These are phyloP conservation scores for Thumatha senex DNA, from an alignment of 2,888 invertebrate genomes.

Conservation along the genomic window DNA sequence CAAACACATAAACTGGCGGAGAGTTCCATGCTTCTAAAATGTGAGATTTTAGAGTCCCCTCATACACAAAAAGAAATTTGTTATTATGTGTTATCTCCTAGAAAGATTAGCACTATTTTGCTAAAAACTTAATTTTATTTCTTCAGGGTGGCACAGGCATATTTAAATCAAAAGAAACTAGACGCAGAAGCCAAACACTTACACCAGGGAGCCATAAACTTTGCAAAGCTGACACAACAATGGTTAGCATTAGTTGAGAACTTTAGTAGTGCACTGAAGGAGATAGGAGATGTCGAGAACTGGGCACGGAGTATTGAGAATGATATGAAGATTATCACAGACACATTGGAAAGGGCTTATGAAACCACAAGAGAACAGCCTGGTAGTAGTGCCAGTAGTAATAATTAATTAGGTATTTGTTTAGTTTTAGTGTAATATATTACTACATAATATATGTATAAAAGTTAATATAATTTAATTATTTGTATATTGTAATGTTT, in stretches of 20 bases:
- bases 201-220: conserved; percentile 96
- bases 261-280: conserved; percentile 94
- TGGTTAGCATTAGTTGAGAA: conserved; percentile 97
- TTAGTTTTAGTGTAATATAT: background rate
- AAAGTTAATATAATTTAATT: background rate
- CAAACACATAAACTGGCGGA: no score
- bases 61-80: no score
- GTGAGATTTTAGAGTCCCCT: no score
- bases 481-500: background rate
- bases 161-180: conserved; percentile 98
- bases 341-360: conserved; percentile 96
- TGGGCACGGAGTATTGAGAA: conserved; percentile 99
- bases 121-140: background rate
- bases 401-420: conserved; percentile 30
- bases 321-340: conserved; percentile 96
- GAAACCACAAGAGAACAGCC: conserved; percentile 85
- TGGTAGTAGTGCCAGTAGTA: conserved; percentile 43
- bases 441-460: background rate
- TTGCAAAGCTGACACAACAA: conserved; percentile 98
- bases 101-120: no score
- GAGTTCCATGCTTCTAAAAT: no score
- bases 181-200: conserved; percentile 98
- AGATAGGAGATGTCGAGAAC: conserved; percentile 99
- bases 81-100: no score
- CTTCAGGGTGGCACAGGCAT: conserved; percentile 97